Evolutionary conservation across 1,140 invertebrate species (phyloP).

Genomic region (Tetramorium simillimum): DNA sequence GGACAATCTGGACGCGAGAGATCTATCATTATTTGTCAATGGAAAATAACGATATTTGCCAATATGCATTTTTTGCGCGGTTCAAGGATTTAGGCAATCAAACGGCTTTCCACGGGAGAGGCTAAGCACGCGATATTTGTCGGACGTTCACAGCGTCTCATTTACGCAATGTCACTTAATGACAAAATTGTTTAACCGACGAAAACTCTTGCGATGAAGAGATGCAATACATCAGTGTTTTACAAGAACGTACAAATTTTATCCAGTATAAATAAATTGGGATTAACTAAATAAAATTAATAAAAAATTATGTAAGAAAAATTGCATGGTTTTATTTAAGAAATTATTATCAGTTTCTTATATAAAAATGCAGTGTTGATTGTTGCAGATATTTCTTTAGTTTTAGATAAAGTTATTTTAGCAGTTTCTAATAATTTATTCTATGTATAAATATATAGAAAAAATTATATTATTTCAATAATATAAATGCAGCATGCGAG

Average conservation of each 20-base stretch:
- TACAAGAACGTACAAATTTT: background rate
- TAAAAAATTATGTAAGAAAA: background rate
- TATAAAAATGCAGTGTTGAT: background rate
- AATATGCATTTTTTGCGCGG: background rate
- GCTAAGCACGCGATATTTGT: background rate
- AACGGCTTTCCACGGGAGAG: background rate
- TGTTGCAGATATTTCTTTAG: background rate
- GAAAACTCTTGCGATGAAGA: background rate
- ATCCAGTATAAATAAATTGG: background rate
- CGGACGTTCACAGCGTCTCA: background rate
- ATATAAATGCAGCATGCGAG: background rate
- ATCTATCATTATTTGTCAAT: background rate
- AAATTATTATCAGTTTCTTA: background rate
- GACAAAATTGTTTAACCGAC: background rate
- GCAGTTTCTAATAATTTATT: background rate
- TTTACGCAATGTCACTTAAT: constrained; percentile 4
- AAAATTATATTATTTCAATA: background rate
- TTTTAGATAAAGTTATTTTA: background rate
- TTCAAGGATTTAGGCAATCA: background rate
- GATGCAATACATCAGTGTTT: background rate
- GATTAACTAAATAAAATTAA: too few species aligned
- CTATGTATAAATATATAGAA: background rate
- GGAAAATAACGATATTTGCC: background rate
- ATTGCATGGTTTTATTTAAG: background rate
- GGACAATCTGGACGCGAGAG: background rate